phyloP scores from a whole-genome alignment of 1,140 invertebrate species.

The Heliconius melpomene region DNA sequence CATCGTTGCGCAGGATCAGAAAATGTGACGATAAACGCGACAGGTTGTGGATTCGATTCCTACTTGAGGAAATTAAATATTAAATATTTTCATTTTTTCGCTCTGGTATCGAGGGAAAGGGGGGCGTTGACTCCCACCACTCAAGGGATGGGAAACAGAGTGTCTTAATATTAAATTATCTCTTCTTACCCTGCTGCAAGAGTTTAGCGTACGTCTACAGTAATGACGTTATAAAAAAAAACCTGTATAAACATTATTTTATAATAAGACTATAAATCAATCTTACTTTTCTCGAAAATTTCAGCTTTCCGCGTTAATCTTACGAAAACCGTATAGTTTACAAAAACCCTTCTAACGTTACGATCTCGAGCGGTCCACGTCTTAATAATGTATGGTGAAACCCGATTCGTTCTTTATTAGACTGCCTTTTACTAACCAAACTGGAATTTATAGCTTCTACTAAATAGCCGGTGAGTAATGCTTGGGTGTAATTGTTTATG shows the following conservation, averaged over 20 bases:
- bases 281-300: not conserved
- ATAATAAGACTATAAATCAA: not conserved
- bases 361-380: not conserved
- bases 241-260: not conserved
- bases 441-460: not conserved
- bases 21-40: too few species aligned
- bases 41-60: too few species aligned
- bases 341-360: slow-evolving; percentile 11
- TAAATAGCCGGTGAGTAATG: not conserved
- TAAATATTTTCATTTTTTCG: too few species aligned
- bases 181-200: too few species aligned
- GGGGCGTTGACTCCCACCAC: too few species aligned
- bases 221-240: not conserved
- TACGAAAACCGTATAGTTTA: not conserved
- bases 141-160: too few species aligned
- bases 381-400: slow-evolving; percentile 2
- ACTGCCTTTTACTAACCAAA: slow-evolving; percentile 1
- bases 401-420: slow-evolving; percentile 8
- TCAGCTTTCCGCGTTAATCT: not conserved
- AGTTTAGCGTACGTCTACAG: too few species aligned
- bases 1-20: too few species aligned
- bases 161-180: too few species aligned
- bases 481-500: not conserved
- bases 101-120: too few species aligned
- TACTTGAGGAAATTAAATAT: too few species aligned